phyloP scores from a whole-genome alignment of 2,113 vertebrate genomes.

The Hepsetus odoe region DNA sequence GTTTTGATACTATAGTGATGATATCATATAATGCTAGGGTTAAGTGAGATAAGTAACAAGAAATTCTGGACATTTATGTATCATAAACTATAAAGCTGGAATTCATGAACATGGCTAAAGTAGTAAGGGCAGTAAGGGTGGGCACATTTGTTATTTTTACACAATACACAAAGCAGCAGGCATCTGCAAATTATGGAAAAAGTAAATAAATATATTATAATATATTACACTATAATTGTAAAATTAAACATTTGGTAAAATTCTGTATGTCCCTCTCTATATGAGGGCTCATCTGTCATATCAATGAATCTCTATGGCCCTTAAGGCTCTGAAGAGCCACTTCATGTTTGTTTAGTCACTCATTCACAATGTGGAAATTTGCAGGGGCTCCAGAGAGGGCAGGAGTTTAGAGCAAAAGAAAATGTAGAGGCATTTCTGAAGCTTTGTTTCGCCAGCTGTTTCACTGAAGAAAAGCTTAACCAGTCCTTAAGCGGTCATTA shows the following conservation, averaged over 20 bases:
- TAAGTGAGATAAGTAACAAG: no score
- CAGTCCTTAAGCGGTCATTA: background rate
- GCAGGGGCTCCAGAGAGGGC: conserved; percentile 25
- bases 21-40: no score
- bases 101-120: no score
- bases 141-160: no score
- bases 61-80: no score
- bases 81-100: no score
- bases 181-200: no score
- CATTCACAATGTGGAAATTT: conserved; percentile 46
- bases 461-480: background rate
- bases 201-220: background rate
- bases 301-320: conserved; percentile 51
- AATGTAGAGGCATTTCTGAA: conserved; percentile 7
- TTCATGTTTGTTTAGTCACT: conserved; percentile 60
- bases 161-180: no score
- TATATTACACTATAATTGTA: background rate
- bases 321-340: conserved; percentile 56
- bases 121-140: no score
- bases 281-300: conserved; percentile 43
- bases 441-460: conserved; percentile 12
- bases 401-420: conserved; percentile 17
- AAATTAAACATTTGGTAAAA: background rate
- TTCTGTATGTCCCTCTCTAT: background rate
- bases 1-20: no score